phyloP scores from a whole-genome alignment of 2,888 invertebrate genomes.

The Drosophila paranaensis region DNA sequence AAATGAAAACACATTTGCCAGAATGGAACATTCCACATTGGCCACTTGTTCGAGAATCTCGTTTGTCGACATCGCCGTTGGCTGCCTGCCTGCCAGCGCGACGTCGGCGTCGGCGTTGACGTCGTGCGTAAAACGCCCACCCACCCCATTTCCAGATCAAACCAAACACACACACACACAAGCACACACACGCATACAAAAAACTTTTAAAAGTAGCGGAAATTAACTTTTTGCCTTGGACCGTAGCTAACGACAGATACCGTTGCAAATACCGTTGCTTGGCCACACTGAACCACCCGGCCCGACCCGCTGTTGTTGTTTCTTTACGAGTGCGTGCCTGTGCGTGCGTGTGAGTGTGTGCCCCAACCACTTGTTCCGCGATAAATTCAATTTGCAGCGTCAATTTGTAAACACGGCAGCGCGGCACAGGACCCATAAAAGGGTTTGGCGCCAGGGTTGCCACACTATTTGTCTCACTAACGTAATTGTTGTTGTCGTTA shows the following conservation, averaged over 20 bases:
- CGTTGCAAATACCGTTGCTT: constrained; percentile 16
- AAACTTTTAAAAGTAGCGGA: constrained; percentile 61
- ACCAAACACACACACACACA: constrained; percentile 46
- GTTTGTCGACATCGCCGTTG: constrained; percentile 35
- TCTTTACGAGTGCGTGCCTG: not conserved
- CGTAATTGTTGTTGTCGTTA: constrained; percentile 12
- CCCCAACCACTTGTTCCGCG: constrained; percentile 62
- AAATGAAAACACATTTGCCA: constrained; percentile 26
- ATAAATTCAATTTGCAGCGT: constrained; percentile 70
- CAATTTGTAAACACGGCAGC: constrained; percentile 73
- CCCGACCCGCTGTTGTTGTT: constrained; percentile 24
- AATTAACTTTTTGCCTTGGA: constrained; percentile 72
- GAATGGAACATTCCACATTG: constrained; percentile 58
- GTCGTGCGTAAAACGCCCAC: constrained; percentile 60
- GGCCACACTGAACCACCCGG: constrained; percentile 15
- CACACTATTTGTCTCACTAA: constrained; percentile 23
- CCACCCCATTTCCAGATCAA: constrained; percentile 63
- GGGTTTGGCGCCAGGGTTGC: constrained; percentile 72
- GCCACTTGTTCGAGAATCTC: constrained; percentile 59
- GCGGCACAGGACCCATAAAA: constrained; percentile 60
- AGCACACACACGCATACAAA: constrained; percentile 45
- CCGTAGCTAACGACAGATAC: constrained; percentile 17
- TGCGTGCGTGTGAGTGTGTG: not conserved
- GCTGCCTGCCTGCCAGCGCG: constrained; percentile 8
- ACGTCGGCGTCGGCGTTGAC: constrained; percentile 19